Conservation (phyloP, 2,888 invertebrate species). For the Tyria jacobaeae region DNA sequence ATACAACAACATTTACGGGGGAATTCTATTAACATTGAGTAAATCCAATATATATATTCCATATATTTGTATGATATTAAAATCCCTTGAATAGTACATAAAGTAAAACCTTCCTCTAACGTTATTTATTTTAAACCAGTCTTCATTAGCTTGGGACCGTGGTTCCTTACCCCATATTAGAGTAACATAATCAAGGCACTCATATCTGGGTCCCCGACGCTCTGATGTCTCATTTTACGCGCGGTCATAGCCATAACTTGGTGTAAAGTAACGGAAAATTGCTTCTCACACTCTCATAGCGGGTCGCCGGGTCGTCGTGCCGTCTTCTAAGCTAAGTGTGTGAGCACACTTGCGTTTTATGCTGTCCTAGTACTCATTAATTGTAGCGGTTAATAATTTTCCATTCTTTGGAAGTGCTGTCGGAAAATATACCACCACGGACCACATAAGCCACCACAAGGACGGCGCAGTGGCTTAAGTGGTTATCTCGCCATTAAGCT, state of each 20-base stretch:
- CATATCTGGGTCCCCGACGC: conserved; percentile 29
- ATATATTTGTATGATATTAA: neutral
- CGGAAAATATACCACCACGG: too few relatives aligned
- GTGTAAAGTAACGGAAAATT: conserved; percentile 56
- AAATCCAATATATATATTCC: neutral
- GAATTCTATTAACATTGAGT: too few relatives aligned
- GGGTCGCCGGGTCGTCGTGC: conserved; percentile 27
- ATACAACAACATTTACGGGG: neutral
- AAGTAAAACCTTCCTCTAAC: neutral
- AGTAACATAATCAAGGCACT: conserved; percentile 42
- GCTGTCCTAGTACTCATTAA: conserved; percentile 10
- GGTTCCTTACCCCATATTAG: conserved; percentile 30
- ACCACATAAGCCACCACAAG: too few relatives aligned
- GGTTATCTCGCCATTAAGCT: too few relatives aligned
- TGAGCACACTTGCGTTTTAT: conserved; percentile 21
- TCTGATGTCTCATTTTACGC: conserved; percentile 53
- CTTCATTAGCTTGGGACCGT: conserved; percentile 17
- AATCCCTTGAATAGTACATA: too few relatives aligned
- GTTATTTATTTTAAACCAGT: conserved; percentile 32
- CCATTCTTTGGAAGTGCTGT: neutral
- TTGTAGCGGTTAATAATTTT: neutral
- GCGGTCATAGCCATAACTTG: conserved; percentile 51
- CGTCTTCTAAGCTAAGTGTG: conserved; percentile 26
- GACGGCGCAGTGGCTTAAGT: too few relatives aligned
- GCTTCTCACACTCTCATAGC: conserved; percentile 42